Evolutionary conservation across 1,140 invertebrate genomes (phyloP), one percentile per base, ranked within the genome.

Genomic region (Drosophila kikkawai): DNA sequence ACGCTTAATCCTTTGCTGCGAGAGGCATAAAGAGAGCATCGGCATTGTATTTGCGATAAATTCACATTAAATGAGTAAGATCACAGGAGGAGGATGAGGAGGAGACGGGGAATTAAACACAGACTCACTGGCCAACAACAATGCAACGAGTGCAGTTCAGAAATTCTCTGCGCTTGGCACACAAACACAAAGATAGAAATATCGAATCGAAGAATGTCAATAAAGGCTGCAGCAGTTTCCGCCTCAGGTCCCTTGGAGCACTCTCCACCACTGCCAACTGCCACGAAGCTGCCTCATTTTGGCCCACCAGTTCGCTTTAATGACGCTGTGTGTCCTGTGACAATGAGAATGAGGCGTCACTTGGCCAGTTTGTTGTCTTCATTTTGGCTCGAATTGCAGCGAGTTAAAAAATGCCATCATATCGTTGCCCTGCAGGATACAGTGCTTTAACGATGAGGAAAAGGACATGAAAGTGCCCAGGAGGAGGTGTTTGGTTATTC

Each of bases 41-140:
- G 83, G 82, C 66, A 79, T 55, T 87, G 83, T 84, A 82, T 87
- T 86, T 86, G 70, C 84, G 84, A 86, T 86, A 86, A 87, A 86
- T 86, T 86, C 83, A 73, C 80, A 86, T 88, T 86, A 83, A 86
- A 79, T 73, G 75, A 68, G 74, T 50, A 47, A 36, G 55, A 22
- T 55, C 34, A 15, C 34, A n/a, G 53, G 9, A 29, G 15, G 34
- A 29, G 53, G 9, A 29, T 12, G 34, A 29, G 50, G 34, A 7
- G 1, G 9, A 17, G 42, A 9, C 63, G 48, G 66, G n/a, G 47
- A 37, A 22, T 51, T 78, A 57, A 34, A 58, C 51, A 45, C 64
- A 60, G 79, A 83, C 56, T 55, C 63, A 44, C 63, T 68, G 67
- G 39, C 63, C 67, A 79, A 56, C 79, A 87, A 73, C 80, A 86